phyloP scores from a whole-genome alignment of 2,888 invertebrate species.

The Asteroscopus sphinx region DNA sequence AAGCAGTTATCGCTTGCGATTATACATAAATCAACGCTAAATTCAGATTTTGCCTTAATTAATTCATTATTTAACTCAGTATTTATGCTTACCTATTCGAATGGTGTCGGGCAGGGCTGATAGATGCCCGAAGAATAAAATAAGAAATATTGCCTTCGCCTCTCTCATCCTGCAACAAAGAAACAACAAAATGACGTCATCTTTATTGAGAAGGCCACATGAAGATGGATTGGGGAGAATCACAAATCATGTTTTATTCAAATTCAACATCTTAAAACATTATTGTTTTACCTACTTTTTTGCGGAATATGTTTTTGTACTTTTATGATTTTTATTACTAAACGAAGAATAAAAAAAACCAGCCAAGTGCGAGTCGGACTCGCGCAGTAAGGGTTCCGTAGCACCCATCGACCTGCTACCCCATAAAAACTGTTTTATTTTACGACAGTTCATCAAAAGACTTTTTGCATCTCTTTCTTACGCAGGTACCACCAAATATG shows the following conservation, averaged over 20 bases:
- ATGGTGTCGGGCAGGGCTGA: constrained; percentile 89
- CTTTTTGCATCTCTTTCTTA: too few species aligned
- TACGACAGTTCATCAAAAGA: too few species aligned
- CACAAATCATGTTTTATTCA: constrained; percentile 21
- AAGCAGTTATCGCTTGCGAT: constrained; percentile 39
- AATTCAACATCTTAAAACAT: constrained; percentile 10
- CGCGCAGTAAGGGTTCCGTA: too few species aligned
- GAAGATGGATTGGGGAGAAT: constrained; percentile 14
- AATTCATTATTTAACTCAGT: constrained; percentile 40
- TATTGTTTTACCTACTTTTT: constrained; percentile 5
- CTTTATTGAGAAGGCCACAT: constrained; percentile 6
- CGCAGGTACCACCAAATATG: too few species aligned
- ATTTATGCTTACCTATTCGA: constrained; percentile 83
- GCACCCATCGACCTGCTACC: too few species aligned
- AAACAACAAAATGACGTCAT: constrained; percentile 43
- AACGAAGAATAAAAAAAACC: too few species aligned
- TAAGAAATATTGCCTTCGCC: constrained; percentile 80
- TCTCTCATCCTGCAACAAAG: constrained; percentile 85
- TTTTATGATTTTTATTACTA: too few species aligned
- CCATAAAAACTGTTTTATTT: too few species aligned
- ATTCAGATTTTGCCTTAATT: constrained; percentile 27
- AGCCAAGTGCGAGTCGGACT: too few species aligned
- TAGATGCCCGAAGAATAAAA: constrained; percentile 84
- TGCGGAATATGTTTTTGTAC: not conserved
- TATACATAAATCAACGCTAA: constrained; percentile 45